phyloP scores from a whole-genome alignment of 2,888 invertebrate genomes.

The Erannis defoliaria region DNA sequence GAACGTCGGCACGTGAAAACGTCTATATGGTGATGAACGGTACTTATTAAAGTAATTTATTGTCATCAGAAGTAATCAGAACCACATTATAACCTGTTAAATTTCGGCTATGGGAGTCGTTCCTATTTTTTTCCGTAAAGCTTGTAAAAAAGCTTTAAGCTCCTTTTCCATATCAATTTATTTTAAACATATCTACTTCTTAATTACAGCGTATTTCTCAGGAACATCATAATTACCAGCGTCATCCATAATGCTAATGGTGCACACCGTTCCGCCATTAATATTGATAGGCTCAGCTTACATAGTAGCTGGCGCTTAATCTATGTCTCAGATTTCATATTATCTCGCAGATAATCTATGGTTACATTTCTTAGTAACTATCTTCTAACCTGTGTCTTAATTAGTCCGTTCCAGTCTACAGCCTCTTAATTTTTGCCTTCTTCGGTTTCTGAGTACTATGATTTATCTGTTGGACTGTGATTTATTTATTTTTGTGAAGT shows the following conservation, averaged over 20 bases:
- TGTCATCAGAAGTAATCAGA: too few relatives aligned
- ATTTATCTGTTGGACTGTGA: conserved; percentile 22
- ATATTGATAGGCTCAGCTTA: conserved; percentile 28
- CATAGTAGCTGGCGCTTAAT: conserved; percentile 10
- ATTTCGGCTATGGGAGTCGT: too few relatives aligned
- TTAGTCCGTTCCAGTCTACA: conserved; percentile 20
- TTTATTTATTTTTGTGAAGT: conserved; percentile 16
- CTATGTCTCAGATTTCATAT: conserved; percentile 9
- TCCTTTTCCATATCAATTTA: not conserved
- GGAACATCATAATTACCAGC: conserved; percentile 23
- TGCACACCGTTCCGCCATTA: conserved; percentile 26
- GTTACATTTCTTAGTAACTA: not conserved
- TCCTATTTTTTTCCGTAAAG: too few relatives aligned
- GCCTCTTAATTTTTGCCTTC: conserved; percentile 20
- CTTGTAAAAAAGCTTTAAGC: too few relatives aligned
- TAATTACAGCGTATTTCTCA: conserved; percentile 19
- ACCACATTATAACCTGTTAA: too few relatives aligned
- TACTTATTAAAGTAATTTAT: too few relatives aligned
- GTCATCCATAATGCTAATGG: conserved; percentile 28
- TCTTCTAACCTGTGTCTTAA: conserved; percentile 4
- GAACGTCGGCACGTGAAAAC: too few relatives aligned
- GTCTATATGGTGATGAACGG: too few relatives aligned
- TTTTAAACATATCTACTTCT: conserved; percentile 6
- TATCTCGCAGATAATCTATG: conserved; percentile 5
- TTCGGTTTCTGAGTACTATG: conserved; percentile 11